Percentiles rank a stretch among this genome's conserved stretches.
phyloP scores from a whole-genome alignment of 2,797 vertebrate genomes.

The Coilia nasus region DNA sequence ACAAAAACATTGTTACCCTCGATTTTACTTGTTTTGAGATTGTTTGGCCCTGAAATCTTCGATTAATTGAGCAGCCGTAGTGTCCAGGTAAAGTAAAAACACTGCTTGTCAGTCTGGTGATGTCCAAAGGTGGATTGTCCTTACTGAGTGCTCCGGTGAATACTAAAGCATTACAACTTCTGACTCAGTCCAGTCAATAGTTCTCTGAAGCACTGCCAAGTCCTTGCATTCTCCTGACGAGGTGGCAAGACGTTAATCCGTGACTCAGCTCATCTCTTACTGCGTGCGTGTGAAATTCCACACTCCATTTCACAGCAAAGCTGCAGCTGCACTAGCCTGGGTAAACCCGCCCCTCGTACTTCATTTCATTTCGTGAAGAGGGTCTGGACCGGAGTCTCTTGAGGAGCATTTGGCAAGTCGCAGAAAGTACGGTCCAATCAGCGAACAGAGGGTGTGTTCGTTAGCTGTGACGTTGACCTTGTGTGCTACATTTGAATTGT shows the following conservation, averaged over 20 bases:
- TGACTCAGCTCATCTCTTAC: not conserved
- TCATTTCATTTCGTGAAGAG: too few relatives aligned
- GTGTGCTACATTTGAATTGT: not conserved
- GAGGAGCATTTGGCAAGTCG: too few relatives aligned
- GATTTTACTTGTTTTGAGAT: too few relatives aligned
- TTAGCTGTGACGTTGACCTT: not conserved
- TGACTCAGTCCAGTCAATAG: not conserved
- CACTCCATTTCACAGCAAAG: not conserved
- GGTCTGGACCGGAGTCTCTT: too few relatives aligned
- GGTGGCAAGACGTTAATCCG: not conserved
- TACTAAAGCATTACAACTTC: not conserved
- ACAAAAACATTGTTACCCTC: too few relatives aligned
- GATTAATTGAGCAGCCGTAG: too few relatives aligned
- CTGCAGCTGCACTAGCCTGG: not conserved
- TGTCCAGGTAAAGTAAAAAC: too few relatives aligned
- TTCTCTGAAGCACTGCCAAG: not conserved
- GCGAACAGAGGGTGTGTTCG: too few relatives aligned
- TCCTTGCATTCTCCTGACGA: not conserved
- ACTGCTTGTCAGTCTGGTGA: not conserved
- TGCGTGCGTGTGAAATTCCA: not conserved
- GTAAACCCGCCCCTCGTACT: too few relatives aligned
- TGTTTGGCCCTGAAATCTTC: too few relatives aligned
- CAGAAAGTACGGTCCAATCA: too few relatives aligned
- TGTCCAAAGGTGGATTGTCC: not conserved
- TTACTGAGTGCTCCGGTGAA: not conserved